phyloP scores from a whole-genome alignment of 2,888 invertebrate species.

The Dichetophora obliterata region DNA sequence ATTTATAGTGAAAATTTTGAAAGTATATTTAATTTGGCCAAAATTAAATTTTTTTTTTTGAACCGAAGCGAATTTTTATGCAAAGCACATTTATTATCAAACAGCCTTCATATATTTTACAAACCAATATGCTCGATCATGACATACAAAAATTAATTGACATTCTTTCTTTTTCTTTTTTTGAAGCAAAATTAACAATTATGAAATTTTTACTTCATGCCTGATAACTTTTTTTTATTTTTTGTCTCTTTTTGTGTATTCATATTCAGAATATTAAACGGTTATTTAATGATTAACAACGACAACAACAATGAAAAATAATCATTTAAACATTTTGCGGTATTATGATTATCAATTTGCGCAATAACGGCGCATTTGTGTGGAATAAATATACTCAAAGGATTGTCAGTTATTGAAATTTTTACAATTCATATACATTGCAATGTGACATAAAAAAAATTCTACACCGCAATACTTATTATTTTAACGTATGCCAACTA shows the following conservation, averaged over 20 bases:
- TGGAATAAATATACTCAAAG: background rate
- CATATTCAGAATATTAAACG: background rate
- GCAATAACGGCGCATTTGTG: slow-evolving; percentile 2
- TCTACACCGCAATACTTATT: background rate
- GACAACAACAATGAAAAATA: background rate
- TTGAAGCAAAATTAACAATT: background rate
- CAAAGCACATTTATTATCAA: no score
- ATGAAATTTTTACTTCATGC: background rate
- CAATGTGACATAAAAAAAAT: background rate
- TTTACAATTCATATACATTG: background rate
- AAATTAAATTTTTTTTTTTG: no score
- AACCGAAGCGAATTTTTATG: no score
- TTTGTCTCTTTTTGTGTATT: no score
- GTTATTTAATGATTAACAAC: background rate
- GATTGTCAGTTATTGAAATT: background rate
- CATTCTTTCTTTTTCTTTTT: background rate
- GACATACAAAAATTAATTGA: background rate
- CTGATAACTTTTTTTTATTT: no score
- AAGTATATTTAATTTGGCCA: no score
- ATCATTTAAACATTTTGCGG: background rate
- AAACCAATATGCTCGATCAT: no score
- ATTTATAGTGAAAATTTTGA: no score
- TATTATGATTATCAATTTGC: slow-evolving; percentile 8
- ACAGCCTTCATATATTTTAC: no score
- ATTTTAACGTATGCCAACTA: background rate